Evolutionary conservation across 2,113 vertebrate genomes (phyloP).

Genomic region (Puffinus mauretanicus): DNA sequence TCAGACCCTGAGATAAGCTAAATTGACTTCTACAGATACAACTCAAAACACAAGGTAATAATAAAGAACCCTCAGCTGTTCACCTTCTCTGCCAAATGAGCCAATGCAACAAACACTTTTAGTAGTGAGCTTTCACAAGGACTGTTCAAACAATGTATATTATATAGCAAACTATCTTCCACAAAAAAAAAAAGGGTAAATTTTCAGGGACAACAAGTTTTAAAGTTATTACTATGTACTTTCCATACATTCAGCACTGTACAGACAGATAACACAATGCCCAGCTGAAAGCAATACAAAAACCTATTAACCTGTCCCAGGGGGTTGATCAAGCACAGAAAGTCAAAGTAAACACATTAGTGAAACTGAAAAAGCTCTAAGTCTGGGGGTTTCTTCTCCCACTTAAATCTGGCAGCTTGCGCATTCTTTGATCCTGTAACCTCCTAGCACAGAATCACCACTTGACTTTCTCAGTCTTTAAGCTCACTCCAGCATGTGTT

Average conservation of each 20-base stretch:
- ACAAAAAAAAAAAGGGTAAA: background rate
- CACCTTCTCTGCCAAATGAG: background rate
- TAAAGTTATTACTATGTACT: background rate
- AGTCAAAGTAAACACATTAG: background rate
- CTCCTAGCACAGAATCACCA: background rate
- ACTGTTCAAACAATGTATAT: background rate
- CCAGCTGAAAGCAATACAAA: background rate
- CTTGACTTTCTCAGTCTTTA: background rate
- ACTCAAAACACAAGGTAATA: background rate
- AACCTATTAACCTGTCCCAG: background rate
- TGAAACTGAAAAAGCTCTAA: background rate
- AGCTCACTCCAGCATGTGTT: background rate
- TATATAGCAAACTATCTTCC: background rate
- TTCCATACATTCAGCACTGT: background rate
- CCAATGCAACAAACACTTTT: background rate
- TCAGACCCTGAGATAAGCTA: background rate
- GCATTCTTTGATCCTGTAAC: background rate
- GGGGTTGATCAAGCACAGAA: background rate
- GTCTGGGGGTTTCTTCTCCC: background rate
- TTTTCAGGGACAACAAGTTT: background rate
- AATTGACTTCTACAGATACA: background rate
- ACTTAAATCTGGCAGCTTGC: background rate
- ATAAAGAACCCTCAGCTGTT: background rate
- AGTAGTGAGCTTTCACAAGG: background rate
- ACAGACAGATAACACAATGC: background rate